These are phyloP conservation scores for Orius laevigatus DNA, from an alignment of 1,140 invertebrate genomes.

Conservation along the genomic window DNA sequence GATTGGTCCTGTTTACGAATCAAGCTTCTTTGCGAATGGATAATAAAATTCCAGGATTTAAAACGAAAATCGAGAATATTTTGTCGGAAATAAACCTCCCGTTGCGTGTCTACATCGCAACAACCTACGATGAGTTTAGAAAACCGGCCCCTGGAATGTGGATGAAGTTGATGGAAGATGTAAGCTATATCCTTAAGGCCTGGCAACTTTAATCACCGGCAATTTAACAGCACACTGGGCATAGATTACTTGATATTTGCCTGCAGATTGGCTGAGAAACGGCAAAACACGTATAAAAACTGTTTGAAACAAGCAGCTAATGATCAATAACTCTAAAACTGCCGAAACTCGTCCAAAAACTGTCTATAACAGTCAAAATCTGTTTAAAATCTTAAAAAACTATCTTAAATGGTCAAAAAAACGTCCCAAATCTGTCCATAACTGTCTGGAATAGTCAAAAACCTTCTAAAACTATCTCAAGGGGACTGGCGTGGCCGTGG, in stretches of 20 bases:
- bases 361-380: too few relatives aligned
- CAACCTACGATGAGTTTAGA: constrained; percentile 57
- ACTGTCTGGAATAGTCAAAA: too few relatives aligned
- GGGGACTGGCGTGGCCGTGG: too few relatives aligned
- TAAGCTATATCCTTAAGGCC: neutral
- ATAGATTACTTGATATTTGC: neutral
- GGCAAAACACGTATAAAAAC: neutral
- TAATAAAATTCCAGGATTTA: constrained; percentile 35
- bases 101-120: constrained; percentile 71
- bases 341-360: neutral
- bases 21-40: constrained; percentile 35
- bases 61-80: constrained; percentile 63
- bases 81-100: constrained; percentile 58
- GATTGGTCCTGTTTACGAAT: constrained; percentile 87
- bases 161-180: constrained; percentile 25
- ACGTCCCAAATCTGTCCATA: too few relatives aligned
- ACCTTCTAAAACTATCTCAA: too few relatives aligned
- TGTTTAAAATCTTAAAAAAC: too few relatives aligned
- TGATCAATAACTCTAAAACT: neutral
- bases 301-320: neutral
- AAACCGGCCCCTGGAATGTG: constrained; percentile 87
- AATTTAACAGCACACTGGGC: neutral
- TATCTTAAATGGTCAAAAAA: too few relatives aligned
- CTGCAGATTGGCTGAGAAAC: neutral
- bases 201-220: neutral